phyloP scores from a whole-genome alignment of 2,113 vertebrate genomes.

The Coptodon rendalli region DNA sequence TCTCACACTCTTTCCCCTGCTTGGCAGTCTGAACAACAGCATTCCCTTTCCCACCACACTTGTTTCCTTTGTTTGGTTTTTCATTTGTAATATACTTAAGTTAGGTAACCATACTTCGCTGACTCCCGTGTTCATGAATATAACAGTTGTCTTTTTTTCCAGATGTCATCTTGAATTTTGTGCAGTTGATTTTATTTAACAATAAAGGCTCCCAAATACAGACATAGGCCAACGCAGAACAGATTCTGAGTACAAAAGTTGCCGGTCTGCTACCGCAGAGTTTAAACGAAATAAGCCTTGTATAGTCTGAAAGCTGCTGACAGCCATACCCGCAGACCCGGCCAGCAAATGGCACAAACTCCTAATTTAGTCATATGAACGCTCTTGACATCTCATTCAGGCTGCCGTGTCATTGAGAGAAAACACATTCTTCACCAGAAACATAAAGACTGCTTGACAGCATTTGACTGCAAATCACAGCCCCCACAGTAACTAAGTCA shows the following conservation, averaged over 20 bases:
- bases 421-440: constrained; percentile 2
- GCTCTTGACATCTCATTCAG: constrained; percentile 28
- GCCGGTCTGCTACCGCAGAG: neutral
- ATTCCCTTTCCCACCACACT: neutral
- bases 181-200: neutral
- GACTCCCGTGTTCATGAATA: neutral
- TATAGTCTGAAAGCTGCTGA: neutral
- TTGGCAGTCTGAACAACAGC: neutral
- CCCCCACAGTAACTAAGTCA: constrained; percentile 5
- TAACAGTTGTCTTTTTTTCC: rapidly evolving
- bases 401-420: neutral
- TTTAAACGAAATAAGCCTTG: neutral
- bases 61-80: neutral
- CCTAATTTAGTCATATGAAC: constrained; percentile 14
- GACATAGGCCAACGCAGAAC: neutral
- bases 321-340: neutral
- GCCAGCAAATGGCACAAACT: neutral
- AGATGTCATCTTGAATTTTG: neutral
- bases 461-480: constrained; percentile 11
- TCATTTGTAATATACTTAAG: neutral
- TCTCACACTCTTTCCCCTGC: neutral
- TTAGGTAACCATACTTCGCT: neutral
- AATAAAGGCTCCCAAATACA: neutral
- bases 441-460: constrained; percentile 13
- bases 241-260: neutral